phyloP scores from a whole-genome alignment of 92 coral and sea anemone genomes.

The Palythoa grandiflora region DNA sequence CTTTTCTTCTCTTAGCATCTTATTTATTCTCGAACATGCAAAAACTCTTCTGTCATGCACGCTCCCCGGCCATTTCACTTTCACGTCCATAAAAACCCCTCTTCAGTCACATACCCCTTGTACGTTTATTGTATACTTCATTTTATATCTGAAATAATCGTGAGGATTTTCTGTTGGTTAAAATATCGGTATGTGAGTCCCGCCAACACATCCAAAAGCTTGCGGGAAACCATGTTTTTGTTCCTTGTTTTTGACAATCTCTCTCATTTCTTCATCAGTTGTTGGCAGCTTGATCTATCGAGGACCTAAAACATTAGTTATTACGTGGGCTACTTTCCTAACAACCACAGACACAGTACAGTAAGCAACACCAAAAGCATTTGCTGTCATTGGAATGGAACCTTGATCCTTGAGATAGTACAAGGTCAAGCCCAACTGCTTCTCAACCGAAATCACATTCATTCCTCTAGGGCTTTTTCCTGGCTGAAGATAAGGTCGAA shows the following conservation, averaged over 20 bases:
- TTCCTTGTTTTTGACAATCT: slow-evolving; percentile 32
- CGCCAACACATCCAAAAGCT: slow-evolving; percentile 54
- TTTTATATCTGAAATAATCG: slow-evolving; percentile 60
- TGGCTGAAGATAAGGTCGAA: slow-evolving; percentile 52
- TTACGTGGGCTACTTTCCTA: slow-evolving; percentile 55
- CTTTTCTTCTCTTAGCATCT: too few relatives aligned
- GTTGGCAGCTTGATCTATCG: slow-evolving; percentile 41
- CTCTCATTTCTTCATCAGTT: slow-evolving; percentile 50
- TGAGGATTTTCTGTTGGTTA: slow-evolving; percentile 26
- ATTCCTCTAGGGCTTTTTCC: slow-evolving; percentile 53
- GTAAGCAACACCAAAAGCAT: slow-evolving; percentile 63
- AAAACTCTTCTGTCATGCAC: too few relatives aligned
- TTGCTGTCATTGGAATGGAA: slow-evolving; percentile 70
- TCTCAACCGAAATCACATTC: slow-evolving; percentile 61
- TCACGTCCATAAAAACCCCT: neutral
- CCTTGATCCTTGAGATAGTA: slow-evolving; percentile 71
- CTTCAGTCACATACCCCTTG: slow-evolving; percentile 57
- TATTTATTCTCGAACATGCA: too few relatives aligned
- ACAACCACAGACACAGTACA: slow-evolving; percentile 55
- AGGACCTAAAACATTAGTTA: slow-evolving; percentile 50
- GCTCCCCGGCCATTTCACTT: too few relatives aligned
- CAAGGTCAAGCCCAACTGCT: slow-evolving; percentile 67
- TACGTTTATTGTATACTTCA: slow-evolving; percentile 58
- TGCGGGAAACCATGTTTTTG: slow-evolving; percentile 51
- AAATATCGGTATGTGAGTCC: neutral